These are phyloP conservation scores for Bufo bufo DNA, from an alignment of 2,113 vertebrate genomes.

Conservation along the genomic window DNA sequence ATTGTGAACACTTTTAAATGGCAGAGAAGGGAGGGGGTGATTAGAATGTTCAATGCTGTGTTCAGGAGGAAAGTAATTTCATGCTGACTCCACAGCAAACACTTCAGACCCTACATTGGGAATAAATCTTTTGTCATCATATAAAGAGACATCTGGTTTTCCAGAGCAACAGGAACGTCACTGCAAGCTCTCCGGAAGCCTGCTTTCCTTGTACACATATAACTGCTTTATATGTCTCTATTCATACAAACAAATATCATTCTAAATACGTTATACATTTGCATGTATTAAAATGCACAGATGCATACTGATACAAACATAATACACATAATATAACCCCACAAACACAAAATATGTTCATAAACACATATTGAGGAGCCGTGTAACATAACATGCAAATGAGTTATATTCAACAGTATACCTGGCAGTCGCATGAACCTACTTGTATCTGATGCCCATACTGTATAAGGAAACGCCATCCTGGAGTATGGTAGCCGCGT, in stretches of 20 bases:
- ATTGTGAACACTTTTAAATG: constrained; percentile 1
- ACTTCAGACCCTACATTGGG: constrained; percentile 42
- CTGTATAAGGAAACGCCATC: background rate
- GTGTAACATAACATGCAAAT: background rate
- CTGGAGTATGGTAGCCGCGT: background rate
- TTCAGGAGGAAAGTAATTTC: constrained; percentile 42
- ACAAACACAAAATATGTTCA: background rate
- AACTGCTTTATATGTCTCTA: constrained; percentile 15
- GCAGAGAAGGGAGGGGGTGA: constrained; percentile 17
- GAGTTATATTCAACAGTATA: background rate
- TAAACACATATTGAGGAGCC: background rate
- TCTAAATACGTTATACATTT: background rate
- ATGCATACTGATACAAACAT: background rate
- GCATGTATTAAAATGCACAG: constrained; percentile 29
- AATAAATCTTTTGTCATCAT: constrained; percentile 53
- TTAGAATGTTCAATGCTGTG: constrained; percentile 32
- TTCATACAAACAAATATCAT: constrained; percentile 35
- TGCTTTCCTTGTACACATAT: constrained; percentile 31
- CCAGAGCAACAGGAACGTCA: constrained; percentile 50
- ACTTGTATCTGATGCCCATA: too few species aligned
- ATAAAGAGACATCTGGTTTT: constrained; percentile 54
- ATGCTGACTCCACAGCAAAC: constrained; percentile 52
- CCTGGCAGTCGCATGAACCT: background rate
- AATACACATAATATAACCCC: background rate
- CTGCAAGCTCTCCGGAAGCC: constrained; percentile 7